phyloP scores from a whole-genome alignment of 2,888 invertebrate genomes.

The Tetragnatha montana region DNA sequence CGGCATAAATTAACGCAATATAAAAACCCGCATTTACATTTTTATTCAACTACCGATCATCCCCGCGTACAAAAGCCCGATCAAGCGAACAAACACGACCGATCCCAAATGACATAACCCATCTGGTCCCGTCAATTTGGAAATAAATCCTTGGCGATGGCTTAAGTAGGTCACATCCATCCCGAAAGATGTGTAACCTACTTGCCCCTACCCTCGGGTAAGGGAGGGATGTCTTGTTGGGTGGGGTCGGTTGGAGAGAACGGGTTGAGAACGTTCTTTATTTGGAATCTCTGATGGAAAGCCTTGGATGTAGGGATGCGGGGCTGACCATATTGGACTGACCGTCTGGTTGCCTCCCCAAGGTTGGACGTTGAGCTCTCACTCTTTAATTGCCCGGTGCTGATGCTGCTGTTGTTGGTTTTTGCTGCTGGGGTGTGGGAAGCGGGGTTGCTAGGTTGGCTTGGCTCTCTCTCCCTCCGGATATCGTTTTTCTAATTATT shows the following conservation, averaged over 20 bases:
- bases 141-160: conserved; percentile 62
- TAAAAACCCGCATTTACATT: too few relatives aligned
- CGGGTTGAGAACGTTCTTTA: conserved; percentile 65
- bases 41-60: too few relatives aligned
- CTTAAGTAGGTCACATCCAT: conserved; percentile 65
- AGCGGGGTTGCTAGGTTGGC: too few relatives aligned
- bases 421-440: not conserved
- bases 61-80: too few relatives aligned
- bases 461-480: too few relatives aligned
- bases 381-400: conserved; percentile 1
- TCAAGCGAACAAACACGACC: too few relatives aligned
- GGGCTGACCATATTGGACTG: conserved; percentile 67
- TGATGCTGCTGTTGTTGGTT: not conserved
- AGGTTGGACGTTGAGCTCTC: conserved; percentile 43
- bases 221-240: conserved; percentile 65
- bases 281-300: conserved; percentile 65
- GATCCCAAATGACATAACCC: too few relatives aligned
- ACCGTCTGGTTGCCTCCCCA: conserved; percentile 57
- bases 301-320: conserved; percentile 63
- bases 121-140: conserved; percentile 45
- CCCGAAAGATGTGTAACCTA: conserved; percentile 67
- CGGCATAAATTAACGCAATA: too few relatives aligned
- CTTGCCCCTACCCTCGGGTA: conserved; percentile 66
- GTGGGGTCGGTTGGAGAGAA: conserved; percentile 42
- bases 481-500: too few relatives aligned